phyloP scores from a whole-genome alignment of 1,140 invertebrate genomes.

The Mycetomoellerius zeteki region DNA sequence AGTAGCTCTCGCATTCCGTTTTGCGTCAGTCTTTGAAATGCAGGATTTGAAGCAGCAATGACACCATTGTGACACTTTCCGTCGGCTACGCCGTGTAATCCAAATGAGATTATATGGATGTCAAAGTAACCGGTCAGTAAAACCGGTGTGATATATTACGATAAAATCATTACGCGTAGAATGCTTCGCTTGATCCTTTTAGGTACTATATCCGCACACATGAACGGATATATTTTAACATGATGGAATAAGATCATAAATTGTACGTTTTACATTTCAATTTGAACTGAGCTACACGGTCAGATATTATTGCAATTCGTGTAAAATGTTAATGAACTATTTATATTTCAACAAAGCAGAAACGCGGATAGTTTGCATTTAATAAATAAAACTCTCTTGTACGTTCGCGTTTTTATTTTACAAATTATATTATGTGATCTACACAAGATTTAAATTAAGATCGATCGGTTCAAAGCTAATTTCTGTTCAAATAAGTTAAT shows the following conservation, averaged over 20 bases:
- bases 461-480: constrained; percentile 1
- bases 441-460: constrained; percentile 19
- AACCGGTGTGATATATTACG: constrained; percentile 36
- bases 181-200: constrained; percentile 17
- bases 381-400: neutral
- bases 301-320: neutral
- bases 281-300: neutral
- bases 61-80: constrained; percentile 22
- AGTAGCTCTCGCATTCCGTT: neutral
- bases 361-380: neutral
- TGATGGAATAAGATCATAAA: constrained; percentile 7
- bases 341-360: neutral
- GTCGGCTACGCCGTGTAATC: constrained; percentile 1
- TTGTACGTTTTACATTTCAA: neutral
- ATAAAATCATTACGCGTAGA: constrained; percentile 32
- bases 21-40: constrained; percentile 9
- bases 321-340: neutral
- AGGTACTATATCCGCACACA: neutral
- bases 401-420: neutral
- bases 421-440: neutral
- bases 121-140: constrained; percentile 10
- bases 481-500: constrained; percentile 20
- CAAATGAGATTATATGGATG: constrained; percentile 27
- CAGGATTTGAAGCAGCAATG: constrained; percentile 25
- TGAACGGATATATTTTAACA: constrained; percentile 10